Evolutionary conservation across 2,888 invertebrate genomes (phyloP), one percentile per base, ranked within the genome.

Genomic region (Sympetrum striolatum): DNA sequence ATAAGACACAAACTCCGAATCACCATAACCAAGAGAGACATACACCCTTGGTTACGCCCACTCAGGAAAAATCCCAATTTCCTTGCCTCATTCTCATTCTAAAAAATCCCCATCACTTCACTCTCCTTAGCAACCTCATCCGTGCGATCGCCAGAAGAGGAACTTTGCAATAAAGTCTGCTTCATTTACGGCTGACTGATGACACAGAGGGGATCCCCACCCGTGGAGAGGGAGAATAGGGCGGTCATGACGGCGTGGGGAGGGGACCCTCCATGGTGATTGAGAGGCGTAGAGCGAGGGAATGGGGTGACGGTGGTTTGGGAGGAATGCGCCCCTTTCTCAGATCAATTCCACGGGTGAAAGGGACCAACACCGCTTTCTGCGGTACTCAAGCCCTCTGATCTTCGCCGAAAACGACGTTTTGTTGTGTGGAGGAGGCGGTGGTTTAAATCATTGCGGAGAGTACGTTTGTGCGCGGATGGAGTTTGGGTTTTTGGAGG

Each of bases 141-240:
- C 81, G 31, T 0, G 10, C 82, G 81, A 25, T 10, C 44, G 81
- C 22, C 44, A 8, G 64, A 37, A 60, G 64, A 86, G 86, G 86
- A 86, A 86, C 86, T 86, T 86, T 86, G 86, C 86, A 86, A 86
- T 86, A 86, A 86, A 86, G 86, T 86, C 86, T 37, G 86, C 86
- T 86, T 86, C 86, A 86, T 86, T 86, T 86, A 86, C 86, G 86
- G 86, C 86, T 86, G 60, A 86, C 86, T 86, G 86, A 86, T 86
- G 86, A 60, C 86, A 86, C 86, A 86, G 60, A 64, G 60, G 60
- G 86, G 64, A 8, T 58, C n/a, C 86, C 60, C 58, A 22, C 53
- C 37, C 37, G 73, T 0, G 25, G 73, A 73, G 73, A 25, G 64
- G 14, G 22, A 64, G 60, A n/a, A n/a, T 18, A 8, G 60, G 60